Conservation (phyloP, 2,797 vertebrate species). For the Chelon auratus region DNA sequence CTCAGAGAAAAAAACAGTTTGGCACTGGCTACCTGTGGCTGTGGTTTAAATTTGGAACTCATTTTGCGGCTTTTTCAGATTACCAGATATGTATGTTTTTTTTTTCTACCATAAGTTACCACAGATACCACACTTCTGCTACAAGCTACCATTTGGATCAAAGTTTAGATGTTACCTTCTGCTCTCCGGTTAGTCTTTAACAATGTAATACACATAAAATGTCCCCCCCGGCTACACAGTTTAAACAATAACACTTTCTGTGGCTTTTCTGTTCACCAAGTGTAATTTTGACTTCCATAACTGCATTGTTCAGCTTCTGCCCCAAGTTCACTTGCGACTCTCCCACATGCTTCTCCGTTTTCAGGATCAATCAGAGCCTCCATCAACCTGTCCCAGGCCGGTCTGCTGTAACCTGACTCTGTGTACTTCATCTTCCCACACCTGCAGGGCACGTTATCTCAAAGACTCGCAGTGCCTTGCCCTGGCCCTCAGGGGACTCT, state of each 20-base stretch:
- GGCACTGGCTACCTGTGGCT: constrained; percentile 37
- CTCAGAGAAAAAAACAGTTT: constrained; percentile 36
- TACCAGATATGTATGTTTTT: constrained; percentile 19
- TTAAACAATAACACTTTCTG: constrained; percentile 8
- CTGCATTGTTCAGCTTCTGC: constrained; percentile 71
- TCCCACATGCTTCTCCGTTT: constrained; percentile 78
- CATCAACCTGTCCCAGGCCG: constrained; percentile 67
- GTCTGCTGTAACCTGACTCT: constrained; percentile 73
- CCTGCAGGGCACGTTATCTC: constrained; percentile 69
- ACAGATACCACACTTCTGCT: constrained; percentile 2
- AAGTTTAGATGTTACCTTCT: neutral
- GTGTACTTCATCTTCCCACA: constrained; percentile 64
- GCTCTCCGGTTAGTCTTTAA: neutral
- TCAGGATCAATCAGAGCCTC: constrained; percentile 75
- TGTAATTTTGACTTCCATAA: constrained; percentile 36
- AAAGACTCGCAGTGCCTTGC: constrained; percentile 38
- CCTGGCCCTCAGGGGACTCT: constrained; percentile 34
- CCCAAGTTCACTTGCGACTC: constrained; percentile 73
- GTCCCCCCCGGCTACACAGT: neutral
- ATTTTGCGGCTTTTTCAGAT: constrained; percentile 34
- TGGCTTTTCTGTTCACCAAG: neutral
- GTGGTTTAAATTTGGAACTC: constrained; percentile 36
- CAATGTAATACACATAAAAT: constrained; percentile 2
- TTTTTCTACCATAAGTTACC: constrained; percentile 33
- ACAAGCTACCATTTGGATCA: neutral